Base-by-base conservation (phyloP, 2,888 invertebrate species). In the Graphium colonna region DNA sequence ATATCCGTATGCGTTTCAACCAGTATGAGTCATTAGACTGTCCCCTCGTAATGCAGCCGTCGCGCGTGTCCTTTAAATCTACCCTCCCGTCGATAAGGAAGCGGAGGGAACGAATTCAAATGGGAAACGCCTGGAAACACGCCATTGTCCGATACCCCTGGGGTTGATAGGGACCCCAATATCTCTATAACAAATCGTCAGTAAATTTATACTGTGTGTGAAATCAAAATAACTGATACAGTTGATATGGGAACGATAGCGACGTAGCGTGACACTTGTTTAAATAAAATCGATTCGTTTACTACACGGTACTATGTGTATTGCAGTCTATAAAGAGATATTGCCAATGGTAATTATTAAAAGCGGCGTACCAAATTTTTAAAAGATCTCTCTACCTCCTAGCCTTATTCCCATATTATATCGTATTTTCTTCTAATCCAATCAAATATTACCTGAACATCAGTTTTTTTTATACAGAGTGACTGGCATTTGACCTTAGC, bases 71-170 rank as follows among this genome's bases (percentile, higher is more conserved):
- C 58, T 54, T 56, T 57, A 61, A 64, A 60, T 63, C 58, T 39
- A 43, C 52, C 59, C 65, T 64, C 67, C 75, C 73, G 74, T 69
- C 78, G 79, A 81, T 79, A 81, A 80, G 80, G 77, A 81, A 79
- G 73, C 73, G 69, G 69, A 75, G 84, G 82, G 84, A 77, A 76
- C 82, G 75, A 78, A 82, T 82, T 82, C 77, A 82, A 85, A 85
- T 77, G 78, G 85, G 82, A 85, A 84, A 82, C 75, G 82, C 77
- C 82, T 84, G 79, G 81, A 86, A 85, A 85, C 81, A 75, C 78
- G 82, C 85, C 77, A 83, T 86, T 86, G 86, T 86, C 73, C 70
- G 70, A 74, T 67, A 69, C 71, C 76, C 78, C 63, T 69, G 79
- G 86, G 85, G 83, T 79, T 77, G 80, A 84, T 83, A 79, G 70